Conservation (phyloP, 2,888 invertebrate species). For the Meloe dianella region DNA sequence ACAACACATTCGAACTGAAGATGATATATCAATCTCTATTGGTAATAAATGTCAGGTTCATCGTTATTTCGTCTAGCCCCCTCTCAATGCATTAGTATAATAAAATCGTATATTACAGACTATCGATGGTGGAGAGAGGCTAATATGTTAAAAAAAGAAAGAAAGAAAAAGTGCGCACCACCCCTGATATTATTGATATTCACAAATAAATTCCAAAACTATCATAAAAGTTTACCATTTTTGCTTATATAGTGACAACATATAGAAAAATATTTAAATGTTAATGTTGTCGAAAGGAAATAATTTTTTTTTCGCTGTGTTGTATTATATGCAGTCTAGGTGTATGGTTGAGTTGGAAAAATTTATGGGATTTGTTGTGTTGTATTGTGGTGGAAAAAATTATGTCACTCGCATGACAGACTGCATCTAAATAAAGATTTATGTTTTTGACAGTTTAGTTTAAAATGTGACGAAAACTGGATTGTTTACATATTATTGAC, state of each 20-base stretch:
- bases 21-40: conserved; percentile 54
- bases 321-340: not conserved
- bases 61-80: conserved; percentile 45
- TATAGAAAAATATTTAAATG: conserved; percentile 29
- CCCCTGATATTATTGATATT: conserved; percentile 35
- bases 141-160: conserved; percentile 33
- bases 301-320: conserved; percentile 20
- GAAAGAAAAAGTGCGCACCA: conserved; percentile 29
- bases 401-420: not conserved
- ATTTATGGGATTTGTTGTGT: not conserved
- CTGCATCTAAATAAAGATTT: conserved; percentile 6
- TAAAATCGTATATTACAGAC: conserved; percentile 52
- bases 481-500: not conserved
- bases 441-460: not conserved
- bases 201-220: conserved; percentile 40
- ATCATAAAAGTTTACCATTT: conserved; percentile 40
- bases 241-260: conserved; percentile 13
- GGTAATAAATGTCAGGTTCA: conserved; percentile 55
- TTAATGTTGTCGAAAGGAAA: conserved; percentile 27
- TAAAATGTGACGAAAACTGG: not conserved
- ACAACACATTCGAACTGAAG: conserved; percentile 40
- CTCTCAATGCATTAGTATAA: conserved; percentile 51
- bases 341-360: not conserved
- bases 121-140: conserved; percentile 35
- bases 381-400: not conserved